Percentiles rank a stretch among this genome's conserved stretches.
These are phyloP conservation scores for Rhyacophila brunnea DNA, from an alignment of 1,140 invertebrate genomes.

Conservation along the genomic window DNA sequence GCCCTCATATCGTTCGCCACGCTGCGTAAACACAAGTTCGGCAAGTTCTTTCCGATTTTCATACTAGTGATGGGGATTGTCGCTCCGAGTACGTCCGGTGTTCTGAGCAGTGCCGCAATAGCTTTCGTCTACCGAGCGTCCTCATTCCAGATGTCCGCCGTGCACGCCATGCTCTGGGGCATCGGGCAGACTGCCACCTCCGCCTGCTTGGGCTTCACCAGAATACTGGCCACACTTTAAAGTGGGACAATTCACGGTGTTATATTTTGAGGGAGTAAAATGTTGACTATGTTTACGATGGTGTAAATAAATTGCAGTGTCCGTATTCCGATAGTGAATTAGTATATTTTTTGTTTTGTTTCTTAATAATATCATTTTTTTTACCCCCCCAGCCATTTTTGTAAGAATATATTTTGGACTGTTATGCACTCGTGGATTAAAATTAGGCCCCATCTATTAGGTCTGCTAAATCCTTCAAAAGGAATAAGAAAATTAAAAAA, in stretches of 20 bases:
- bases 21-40: constrained; percentile 88
- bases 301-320: too few relatives aligned
- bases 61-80: constrained; percentile 87
- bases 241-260: constrained; percentile 5
- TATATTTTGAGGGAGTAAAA: constrained; percentile 12
- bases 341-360: too few relatives aligned
- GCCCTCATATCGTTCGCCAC: constrained; percentile 88
- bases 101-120: constrained; percentile 88
- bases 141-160: constrained; percentile 81
- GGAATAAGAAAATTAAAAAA: too few relatives aligned
- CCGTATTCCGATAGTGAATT: too few relatives aligned
- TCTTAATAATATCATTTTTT: too few relatives aligned
- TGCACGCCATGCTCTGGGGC: constrained; percentile 91
- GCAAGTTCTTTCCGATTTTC: constrained; percentile 86
- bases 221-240: constrained; percentile 90
- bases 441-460: too few relatives aligned
- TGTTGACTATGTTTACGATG: too few relatives aligned
- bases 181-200: constrained; percentile 88
- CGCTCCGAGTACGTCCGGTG: constrained; percentile 80
- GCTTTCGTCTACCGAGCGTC: constrained; percentile 91
- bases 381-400: too few relatives aligned
- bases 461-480: too few relatives aligned
- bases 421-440: too few relatives aligned
- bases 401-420: too few relatives aligned
- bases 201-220: constrained; percentile 85